phyloP scores from a whole-genome alignment of 1,140 invertebrate species.

The Sitobion miscanthi region DNA sequence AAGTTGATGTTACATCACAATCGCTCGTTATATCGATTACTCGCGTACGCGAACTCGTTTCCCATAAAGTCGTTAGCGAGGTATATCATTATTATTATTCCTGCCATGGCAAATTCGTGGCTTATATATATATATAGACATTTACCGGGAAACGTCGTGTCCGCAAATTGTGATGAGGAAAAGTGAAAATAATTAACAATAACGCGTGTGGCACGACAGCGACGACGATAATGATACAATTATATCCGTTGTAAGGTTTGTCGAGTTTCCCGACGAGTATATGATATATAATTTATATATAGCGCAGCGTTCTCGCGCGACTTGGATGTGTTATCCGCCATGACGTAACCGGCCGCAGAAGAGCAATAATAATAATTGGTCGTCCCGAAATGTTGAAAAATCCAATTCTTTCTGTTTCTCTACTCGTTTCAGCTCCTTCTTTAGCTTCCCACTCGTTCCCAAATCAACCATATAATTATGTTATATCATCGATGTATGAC shows the following conservation, averaged over 20 bases:
- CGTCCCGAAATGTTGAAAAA: neutral
- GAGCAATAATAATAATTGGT: neutral
- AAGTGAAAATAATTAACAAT: slow-evolving; percentile 19
- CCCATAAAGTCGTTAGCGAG: neutral
- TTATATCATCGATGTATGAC: neutral
- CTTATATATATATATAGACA: neutral
- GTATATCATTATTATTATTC: neutral
- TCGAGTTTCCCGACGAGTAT: neutral
- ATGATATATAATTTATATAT: slow-evolving; percentile 8
- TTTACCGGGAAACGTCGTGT: neutral
- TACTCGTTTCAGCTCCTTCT: neutral
- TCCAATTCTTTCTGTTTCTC: neutral
- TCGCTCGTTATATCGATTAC: slow-evolving; percentile 51
- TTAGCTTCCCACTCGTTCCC: neutral
- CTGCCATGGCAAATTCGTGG: neutral
- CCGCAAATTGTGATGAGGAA: neutral
- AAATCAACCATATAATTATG: neutral
- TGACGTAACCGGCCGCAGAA: neutral
- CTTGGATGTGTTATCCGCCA: neutral
- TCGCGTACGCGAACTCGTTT: neutral
- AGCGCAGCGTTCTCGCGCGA: neutral
- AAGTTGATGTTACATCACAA: slow-evolving; percentile 42
- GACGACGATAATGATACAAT: neutral
- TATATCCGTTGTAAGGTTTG: neutral
- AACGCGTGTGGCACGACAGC: neutral